These are phyloP conservation scores for Augochlorella aurata DNA, from an alignment of 2,888 invertebrate species.

Conservation along the genomic window DNA sequence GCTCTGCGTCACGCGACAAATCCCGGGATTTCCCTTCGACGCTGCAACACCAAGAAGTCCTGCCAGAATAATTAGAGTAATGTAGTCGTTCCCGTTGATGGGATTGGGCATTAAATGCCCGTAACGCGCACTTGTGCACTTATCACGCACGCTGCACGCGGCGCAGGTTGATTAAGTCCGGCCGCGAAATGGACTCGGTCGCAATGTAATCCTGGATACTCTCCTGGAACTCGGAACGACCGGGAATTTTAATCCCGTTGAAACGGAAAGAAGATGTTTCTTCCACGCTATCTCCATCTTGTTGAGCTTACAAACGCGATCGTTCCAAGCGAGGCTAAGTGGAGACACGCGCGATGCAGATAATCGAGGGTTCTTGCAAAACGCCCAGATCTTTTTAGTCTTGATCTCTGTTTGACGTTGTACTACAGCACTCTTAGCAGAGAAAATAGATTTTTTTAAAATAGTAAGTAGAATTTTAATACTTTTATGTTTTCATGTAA, in stretches of 20 bases:
- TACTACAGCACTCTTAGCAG: no score
- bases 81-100: conserved; percentile 34
- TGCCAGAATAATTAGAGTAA: conserved; percentile 56
- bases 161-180: not conserved
- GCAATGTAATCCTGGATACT: not conserved
- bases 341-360: not conserved
- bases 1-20: conserved; percentile 56
- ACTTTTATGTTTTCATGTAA: no score
- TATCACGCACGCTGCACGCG: conserved; percentile 17
- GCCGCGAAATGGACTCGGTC: not conserved
- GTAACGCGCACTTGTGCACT: conserved; percentile 17
- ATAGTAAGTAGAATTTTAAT: no score
- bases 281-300: no score
- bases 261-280: conserved; percentile 1
- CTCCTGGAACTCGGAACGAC: not conserved
- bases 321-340: no score
- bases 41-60: conserved; percentile 40
- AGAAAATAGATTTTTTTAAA: no score
- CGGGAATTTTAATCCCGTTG: not conserved
- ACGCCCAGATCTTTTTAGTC: not conserved
- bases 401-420: no score
- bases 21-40: conserved; percentile 43
- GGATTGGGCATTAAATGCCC: conserved; percentile 32
- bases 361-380: not conserved
- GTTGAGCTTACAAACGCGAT: not conserved